phyloP scores from a whole-genome alignment of 1,140 invertebrate species.

The Phenacoccus solenopsis region DNA sequence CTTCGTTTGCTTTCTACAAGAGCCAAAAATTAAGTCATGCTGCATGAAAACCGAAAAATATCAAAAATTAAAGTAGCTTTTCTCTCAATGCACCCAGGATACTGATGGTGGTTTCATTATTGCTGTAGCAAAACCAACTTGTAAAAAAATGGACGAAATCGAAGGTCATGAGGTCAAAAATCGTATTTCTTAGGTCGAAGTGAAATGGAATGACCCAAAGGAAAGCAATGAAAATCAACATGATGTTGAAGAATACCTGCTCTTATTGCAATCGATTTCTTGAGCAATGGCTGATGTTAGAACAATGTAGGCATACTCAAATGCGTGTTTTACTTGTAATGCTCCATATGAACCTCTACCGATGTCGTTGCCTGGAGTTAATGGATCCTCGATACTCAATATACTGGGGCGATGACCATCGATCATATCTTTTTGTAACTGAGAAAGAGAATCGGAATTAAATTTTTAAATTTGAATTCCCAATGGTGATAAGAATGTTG shows the following conservation, averaged over 20 bases:
- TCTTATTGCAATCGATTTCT: constrained; percentile 36
- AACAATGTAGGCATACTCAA: constrained; percentile 85
- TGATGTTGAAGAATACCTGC: constrained; percentile 40
- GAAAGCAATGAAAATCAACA: neutral
- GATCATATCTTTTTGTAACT: constrained; percentile 76
- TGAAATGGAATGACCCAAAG: neutral
- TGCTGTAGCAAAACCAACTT: too few species aligned
- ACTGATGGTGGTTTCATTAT: too few species aligned
- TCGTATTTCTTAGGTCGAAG: constrained; percentile 4
- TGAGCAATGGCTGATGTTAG: constrained; percentile 68
- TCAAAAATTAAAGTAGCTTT: too few species aligned
- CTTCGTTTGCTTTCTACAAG: too few species aligned
- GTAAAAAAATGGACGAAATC: too few species aligned
- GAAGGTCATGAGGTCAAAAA: too few species aligned
- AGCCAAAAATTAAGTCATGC: too few species aligned
- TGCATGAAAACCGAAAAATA: too few species aligned
- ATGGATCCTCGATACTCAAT: constrained; percentile 95
- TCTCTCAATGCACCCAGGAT: too few species aligned
- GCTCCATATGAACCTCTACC: constrained; percentile 91
- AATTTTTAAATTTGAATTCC: neutral
- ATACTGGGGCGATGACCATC: constrained; percentile 85
- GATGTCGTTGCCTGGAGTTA: constrained; percentile 88
- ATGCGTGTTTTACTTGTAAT: constrained; percentile 73
- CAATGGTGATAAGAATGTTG: too few species aligned
- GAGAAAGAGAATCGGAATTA: too few species aligned